These are phyloP conservation scores for Heteronetta atricapilla DNA, from an alignment of 2,113 vertebrate genomes.

Conservation along the genomic window DNA sequence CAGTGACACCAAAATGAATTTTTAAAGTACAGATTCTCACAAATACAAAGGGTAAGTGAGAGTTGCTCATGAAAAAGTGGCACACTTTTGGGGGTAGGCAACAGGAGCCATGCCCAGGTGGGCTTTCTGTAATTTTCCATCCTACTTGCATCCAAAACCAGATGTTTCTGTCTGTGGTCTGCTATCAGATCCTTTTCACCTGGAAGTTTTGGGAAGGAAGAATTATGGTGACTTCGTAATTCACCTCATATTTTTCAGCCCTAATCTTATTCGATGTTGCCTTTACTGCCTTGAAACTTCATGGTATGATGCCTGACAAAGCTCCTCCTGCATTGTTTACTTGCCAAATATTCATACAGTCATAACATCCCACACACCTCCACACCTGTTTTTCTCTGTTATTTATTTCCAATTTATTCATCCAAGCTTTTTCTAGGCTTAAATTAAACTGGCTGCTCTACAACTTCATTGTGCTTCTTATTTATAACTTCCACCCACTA, in stretches of 20 bases:
- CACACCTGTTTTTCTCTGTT: background rate
- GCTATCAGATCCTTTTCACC: background rate
- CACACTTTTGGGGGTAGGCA: background rate
- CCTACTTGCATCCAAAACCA: background rate
- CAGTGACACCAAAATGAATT: background rate
- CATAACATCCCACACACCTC: background rate
- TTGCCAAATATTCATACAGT: background rate
- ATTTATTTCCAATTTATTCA: background rate
- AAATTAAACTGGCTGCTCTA: background rate
- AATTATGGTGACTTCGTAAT: background rate
- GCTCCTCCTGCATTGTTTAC: background rate
- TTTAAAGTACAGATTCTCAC: background rate
- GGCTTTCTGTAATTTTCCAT: background rate
- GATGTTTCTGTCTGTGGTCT: background rate
- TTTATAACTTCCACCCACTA: background rate
- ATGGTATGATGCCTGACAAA: background rate
- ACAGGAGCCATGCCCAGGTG: background rate
- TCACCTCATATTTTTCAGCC: background rate
- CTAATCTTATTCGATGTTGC: background rate
- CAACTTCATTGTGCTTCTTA: background rate
- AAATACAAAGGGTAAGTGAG: background rate
- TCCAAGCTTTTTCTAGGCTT: background rate
- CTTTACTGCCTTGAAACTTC: background rate
- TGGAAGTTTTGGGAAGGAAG: background rate
- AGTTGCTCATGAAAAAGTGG: background rate